Evolutionary conservation across 2,797 vertebrate genomes (phyloP).

Genomic region (Helicolenus hilgendorfi): DNA sequence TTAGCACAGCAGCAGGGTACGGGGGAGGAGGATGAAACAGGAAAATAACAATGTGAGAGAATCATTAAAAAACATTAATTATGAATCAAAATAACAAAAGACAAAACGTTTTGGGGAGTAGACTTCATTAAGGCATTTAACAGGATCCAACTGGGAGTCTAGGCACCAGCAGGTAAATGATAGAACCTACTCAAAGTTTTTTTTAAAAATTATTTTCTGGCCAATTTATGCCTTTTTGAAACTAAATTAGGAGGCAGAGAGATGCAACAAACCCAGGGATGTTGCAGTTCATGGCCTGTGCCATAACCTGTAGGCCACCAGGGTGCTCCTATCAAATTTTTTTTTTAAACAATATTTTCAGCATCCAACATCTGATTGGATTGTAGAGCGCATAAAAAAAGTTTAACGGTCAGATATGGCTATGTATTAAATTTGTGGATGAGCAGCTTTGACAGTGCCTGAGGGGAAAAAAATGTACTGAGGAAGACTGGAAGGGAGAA

Average conservation of each 20-base stretch:
- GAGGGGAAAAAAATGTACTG: background rate
- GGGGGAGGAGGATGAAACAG: background rate
- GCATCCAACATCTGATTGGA: background rate
- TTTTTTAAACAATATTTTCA: background rate
- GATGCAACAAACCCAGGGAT: background rate
- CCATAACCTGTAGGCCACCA: too few relatives aligned
- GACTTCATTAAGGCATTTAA: background rate
- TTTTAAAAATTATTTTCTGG: background rate
- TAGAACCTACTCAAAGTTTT: background rate
- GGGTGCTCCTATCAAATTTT: too few relatives aligned
- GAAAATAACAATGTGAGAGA: background rate
- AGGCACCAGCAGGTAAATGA: background rate
- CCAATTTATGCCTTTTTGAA: background rate
- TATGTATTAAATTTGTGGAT: background rate
- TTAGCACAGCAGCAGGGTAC: background rate
- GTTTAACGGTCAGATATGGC: background rate
- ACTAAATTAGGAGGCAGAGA: background rate
- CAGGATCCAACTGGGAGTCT: background rate
- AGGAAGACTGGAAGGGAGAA: background rate
- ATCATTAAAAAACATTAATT: background rate
- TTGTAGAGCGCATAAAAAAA: background rate
- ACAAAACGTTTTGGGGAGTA: background rate
- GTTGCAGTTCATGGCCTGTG: background rate
- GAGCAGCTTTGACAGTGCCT: background rate
- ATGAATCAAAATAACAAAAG: background rate